Conservation (phyloP, 2,113 vertebrate species). For the Mohoua ochrocephala region DNA sequence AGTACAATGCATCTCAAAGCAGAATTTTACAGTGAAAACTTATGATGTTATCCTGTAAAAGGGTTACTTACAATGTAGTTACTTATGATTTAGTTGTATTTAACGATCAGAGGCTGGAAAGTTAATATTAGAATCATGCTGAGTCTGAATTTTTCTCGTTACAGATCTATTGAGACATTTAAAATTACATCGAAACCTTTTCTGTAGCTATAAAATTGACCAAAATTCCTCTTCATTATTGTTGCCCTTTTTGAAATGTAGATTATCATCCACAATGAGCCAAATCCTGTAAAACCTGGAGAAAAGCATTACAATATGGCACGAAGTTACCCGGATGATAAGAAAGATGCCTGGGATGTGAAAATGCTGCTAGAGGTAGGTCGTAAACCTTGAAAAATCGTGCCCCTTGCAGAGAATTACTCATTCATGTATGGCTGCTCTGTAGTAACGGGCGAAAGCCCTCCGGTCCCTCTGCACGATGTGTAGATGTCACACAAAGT, state of each 20-base stretch:
- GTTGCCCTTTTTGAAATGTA: slow-evolving; percentile 64
- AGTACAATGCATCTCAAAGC: background rate
- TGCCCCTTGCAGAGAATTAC: background rate
- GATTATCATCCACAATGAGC: slow-evolving; percentile 92
- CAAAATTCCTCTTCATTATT: background rate
- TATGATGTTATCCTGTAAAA: background rate
- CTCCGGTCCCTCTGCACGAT: background rate
- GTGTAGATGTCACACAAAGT: background rate
- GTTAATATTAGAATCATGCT: background rate
- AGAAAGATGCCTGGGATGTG: slow-evolving; percentile 91
- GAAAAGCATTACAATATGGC: slow-evolving; percentile 90
- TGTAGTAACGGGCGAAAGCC: background rate
- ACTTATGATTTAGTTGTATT: background rate
- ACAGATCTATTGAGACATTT: background rate
- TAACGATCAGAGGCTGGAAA: background rate
- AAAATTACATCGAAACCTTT: background rate
- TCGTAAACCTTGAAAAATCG: background rate
- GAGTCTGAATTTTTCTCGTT: background rate
- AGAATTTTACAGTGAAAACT: background rate
- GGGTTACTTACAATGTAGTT: background rate
- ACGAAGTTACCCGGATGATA: slow-evolving; percentile 73
- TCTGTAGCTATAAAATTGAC: background rate
- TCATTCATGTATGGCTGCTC: background rate
- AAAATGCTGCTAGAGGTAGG: slow-evolving; percentile 91
- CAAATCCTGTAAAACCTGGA: slow-evolving; percentile 60